Evolutionary conservation across 2,797 vertebrate genomes (phyloP), one percentile per base, ranked within the genome.

Genomic region (Uromys caudimaculatus): DNA sequence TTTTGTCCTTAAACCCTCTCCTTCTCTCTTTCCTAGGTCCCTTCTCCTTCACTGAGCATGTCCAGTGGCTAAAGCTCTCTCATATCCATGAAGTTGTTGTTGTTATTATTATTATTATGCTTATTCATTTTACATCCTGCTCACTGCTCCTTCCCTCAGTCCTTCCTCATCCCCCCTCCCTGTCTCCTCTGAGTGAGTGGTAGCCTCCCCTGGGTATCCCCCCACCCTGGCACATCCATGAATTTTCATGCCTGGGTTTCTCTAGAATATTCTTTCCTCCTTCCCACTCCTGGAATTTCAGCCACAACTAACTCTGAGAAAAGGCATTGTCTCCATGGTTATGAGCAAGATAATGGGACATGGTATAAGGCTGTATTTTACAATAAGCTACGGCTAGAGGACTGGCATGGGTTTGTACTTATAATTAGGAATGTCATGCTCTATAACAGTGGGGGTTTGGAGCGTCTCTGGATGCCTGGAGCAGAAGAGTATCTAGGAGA

Each of bases 181-280:
- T 17, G 38, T 38, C 35, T 35, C 64, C 64, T 21, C n/a, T 71
- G 69, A 71, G n/a, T 10, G 3, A 8, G 8, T 71, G n/a, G 17
- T n/a, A 71, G n/a, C 69, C 69, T 71, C 69, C 19, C 69, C 69
- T 71, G 69, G 21, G n/a, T 38, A 71, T 38, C 17, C 8, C 69
- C 35, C 35, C 1, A 71, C n/a, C 69, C n/a, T 38, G n/a, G n/a
- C 69, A 24, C 16, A 41, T 64, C 32, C 11, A 2, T 60, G 27
- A 90, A 44, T 83, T 38, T 86, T 17, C 29, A 27, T 24, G 67
- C 21, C 8, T 38, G n/a, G 10, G 9, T 83, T 41, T 21, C 32
- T 58, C 62, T 86, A 54, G 67, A 90, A 17, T 69, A 62, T 8
- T 82, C 81, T 89, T 90, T 56, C 81, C 11, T 78, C 47, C 8